Conservation (phyloP, 2,113 vertebrate species). For the Eretmochelys imbricata region DNA sequence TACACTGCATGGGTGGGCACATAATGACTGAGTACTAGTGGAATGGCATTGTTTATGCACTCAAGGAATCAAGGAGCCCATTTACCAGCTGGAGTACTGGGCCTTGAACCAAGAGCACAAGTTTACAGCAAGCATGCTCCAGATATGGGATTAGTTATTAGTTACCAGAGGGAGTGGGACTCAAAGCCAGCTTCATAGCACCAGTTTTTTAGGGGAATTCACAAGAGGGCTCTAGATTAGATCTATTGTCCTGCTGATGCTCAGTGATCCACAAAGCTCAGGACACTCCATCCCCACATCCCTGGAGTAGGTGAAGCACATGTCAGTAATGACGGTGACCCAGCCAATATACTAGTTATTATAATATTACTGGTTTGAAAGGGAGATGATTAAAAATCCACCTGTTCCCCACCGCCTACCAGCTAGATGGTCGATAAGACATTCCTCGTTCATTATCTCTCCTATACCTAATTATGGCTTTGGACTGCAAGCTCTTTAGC, state of each 20-base stretch:
- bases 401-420: background rate
- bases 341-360: background rate
- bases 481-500: background rate
- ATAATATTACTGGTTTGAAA: background rate
- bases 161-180: background rate
- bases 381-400: constrained; percentile 1
- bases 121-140: background rate
- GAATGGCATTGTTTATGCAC: background rate
- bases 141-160: background rate
- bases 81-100: background rate
- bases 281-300: background rate
- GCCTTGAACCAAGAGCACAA: background rate
- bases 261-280: background rate
- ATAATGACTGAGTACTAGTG: background rate
- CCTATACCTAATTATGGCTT: background rate
- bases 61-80: background rate
- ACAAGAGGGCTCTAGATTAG: background rate
- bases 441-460: background rate
- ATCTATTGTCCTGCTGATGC: background rate
- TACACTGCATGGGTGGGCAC: background rate
- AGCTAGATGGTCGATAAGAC: background rate
- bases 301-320: background rate
- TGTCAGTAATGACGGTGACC: background rate
- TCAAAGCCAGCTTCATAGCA: background rate
- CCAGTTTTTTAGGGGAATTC: background rate